Conservation (phyloP, 2,888 invertebrate genomes). For the Leptinotarsa haldemani region DNA sequence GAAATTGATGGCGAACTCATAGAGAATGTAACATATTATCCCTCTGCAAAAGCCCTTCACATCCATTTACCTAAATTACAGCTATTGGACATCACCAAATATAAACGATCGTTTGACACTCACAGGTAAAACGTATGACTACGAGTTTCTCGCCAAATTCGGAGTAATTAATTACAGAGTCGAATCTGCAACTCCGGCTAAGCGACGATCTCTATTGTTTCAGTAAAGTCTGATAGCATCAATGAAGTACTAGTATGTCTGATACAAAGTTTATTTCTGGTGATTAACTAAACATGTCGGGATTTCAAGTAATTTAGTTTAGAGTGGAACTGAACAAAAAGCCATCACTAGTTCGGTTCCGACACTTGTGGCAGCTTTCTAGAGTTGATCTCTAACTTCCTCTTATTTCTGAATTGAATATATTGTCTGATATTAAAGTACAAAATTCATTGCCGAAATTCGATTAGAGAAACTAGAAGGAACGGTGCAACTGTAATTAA, state of each 20-base stretch:
- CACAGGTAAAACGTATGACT: conserved; percentile 17
- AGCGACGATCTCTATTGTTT: conserved; percentile 55
- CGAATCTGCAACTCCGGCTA: conserved; percentile 53
- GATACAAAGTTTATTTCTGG: conserved; percentile 52
- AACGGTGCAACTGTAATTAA: not conserved
- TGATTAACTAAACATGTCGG: conserved; percentile 44
- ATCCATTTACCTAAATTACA: not conserved
- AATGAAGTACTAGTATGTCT: conserved; percentile 53
- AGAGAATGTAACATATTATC: too few species aligned
- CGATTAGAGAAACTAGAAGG: not conserved
- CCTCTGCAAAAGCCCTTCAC: too few species aligned
- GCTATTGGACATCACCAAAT: conserved; percentile 54
- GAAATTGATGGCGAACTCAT: not conserved
- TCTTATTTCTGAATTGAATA: not conserved
- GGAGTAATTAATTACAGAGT: conserved; percentile 60
- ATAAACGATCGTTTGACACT: conserved; percentile 56
- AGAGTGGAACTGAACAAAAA: conserved; percentile 26
- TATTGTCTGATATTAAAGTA: conserved; percentile 2
- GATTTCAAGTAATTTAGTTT: conserved; percentile 30
- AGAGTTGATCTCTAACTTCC: conserved; percentile 22
- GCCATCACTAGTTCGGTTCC: conserved; percentile 25
- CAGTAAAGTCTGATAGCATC: conserved; percentile 55
- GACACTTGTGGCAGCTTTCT: conserved; percentile 28
- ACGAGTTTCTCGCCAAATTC: conserved; percentile 58
- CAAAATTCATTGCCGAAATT: not conserved